Base-by-base conservation (phyloP, 2,888 invertebrate genomes). In the Xestia ashworthii region DNA sequence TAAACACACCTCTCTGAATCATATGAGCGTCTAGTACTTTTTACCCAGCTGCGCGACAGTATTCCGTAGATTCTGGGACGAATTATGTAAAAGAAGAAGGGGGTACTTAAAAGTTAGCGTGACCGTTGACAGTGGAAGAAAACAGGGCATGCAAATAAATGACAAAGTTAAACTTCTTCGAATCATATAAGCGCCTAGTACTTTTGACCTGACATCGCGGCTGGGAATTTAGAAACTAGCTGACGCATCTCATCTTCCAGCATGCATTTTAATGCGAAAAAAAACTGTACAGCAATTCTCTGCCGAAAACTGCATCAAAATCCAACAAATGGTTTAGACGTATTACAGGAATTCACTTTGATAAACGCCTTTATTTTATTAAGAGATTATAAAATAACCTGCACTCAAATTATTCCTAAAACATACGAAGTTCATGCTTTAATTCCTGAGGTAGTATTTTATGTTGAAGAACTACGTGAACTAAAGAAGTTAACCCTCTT, bases 1-100 rank as follows among this genome's bases (percentile, higher is more conserved):
- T 96, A 95, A 92, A 78, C 58, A 65, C 0, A 83, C 66, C 80
- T 73, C 62, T 79, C 82, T 48, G 3, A 65, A 64, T 12, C 64
- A 14, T 64, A 41, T 44, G 6, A 22, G 41, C 64, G 41, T n/a
- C n/a, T 44, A 64, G 64, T 64, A 64, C n/a, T 41, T 64, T 41
- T 64, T 41, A 41, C 14, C 6, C 38, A 62, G 38, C 19, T 5
- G 62, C 19, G 62, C 38, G 62, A 38, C 19, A 38, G 38, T 11
- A 22, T 62, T 38, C 62, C 6, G 41, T 64, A 38, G 38, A 64
- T 41, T 41, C 4, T 64, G 22, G 16, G 22, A 64, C 11, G 5
- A 62, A 16, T 32, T 0, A 32, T 58, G 58, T 25, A 5, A 25
- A 58, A 58, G 55, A 55, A 55, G n/a, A 14, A n/a, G 12, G n/a